Evolutionary conservation across 2,113 vertebrate genomes (phyloP), one percentile per base, ranked within the genome.

Genomic region (Sakesphorus luctuosus): DNA sequence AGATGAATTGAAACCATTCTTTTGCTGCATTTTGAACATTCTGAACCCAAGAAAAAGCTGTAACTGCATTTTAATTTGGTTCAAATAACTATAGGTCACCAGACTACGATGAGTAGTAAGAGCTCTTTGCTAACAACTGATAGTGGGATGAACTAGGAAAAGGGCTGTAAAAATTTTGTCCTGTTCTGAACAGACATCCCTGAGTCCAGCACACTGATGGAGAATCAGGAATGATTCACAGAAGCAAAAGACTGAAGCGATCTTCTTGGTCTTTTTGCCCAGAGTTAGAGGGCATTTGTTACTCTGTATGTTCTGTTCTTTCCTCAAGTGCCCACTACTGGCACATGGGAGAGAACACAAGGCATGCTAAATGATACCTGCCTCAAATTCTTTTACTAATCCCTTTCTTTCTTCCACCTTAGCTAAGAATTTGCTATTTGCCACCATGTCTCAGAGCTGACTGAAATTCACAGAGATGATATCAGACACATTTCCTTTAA

Each of bases 401-500:
- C 40, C 43, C 35, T 81, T 92, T 81, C 49, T 91, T 85, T 78
- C 50, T 95, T 75, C 46, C 80, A 46, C 40, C 40, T 96, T 68
- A 87, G n/a, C 46, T 56, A 93, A 91, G 84, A 92, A 92, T 82
- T 84, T 56, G 47, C 18, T 87, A 84, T 91, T 94, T 94, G 40
- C 10, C 31, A 68, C 46, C n/a, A 69, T 0, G 0, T 93, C 66
- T 53, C 61, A 62, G 5, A 76, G 66, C 16, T 89, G 86, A 91
- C 71, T 89, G 11, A 89, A 91, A 18, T 24, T 91, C 62, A 84
- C 47, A 86, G n/a, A 74, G 62, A 85, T 46, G 6, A 21, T 59
- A 91, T 62, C 20, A 56, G 46, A 28, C 38, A 75, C 7, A 38
- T 58, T 79, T 35, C 13, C 68, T 69, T 62, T 66, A 81, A 84